Evolutionary conservation across 2,797 vertebrate genomes (phyloP).

Genomic region (Ibycter americanus): DNA sequence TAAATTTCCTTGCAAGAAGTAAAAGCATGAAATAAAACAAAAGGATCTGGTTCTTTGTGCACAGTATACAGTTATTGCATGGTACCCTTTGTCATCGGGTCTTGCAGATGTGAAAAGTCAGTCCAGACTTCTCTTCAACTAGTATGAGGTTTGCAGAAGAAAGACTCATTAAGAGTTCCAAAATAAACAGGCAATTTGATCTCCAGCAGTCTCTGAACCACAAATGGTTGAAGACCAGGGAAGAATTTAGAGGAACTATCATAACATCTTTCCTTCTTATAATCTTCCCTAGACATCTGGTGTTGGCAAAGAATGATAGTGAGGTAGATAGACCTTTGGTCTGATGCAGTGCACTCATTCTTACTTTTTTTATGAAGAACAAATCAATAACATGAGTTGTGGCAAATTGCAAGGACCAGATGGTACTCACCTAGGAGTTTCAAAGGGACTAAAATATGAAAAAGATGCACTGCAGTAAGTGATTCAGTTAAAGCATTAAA

Average conservation of each 20-base stretch:
- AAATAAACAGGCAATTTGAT: background rate
- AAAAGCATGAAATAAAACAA: background rate
- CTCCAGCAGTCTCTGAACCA: background rate
- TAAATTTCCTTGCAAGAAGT: background rate
- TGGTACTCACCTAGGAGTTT: conserved; percentile 43
- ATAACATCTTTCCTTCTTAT: background rate
- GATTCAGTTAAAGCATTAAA: conserved; percentile 2
- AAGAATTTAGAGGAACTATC: background rate
- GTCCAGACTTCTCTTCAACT: background rate
- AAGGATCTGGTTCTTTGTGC: background rate
- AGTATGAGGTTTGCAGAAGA: background rate
- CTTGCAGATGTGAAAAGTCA: background rate
- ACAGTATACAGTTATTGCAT: background rate
- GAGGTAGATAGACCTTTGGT: background rate
- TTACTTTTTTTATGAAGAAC: conserved; percentile 50
- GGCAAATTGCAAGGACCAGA: conserved; percentile 47
- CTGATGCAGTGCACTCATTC: background rate
- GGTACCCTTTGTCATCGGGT: background rate
- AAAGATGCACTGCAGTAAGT: conserved; percentile 13
- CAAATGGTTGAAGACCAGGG: background rate
- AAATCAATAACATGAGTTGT: conserved; percentile 50
- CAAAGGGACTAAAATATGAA: conserved; percentile 39
- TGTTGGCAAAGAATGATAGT: background rate
- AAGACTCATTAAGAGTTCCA: background rate
- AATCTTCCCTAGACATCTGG: conserved; percentile 28